Percentiles rank a stretch among this genome's conserved stretches.
Evolutionary conservation across 2,797 vertebrate species (phyloP).

Genomic region (Lates japonicus): DNA sequence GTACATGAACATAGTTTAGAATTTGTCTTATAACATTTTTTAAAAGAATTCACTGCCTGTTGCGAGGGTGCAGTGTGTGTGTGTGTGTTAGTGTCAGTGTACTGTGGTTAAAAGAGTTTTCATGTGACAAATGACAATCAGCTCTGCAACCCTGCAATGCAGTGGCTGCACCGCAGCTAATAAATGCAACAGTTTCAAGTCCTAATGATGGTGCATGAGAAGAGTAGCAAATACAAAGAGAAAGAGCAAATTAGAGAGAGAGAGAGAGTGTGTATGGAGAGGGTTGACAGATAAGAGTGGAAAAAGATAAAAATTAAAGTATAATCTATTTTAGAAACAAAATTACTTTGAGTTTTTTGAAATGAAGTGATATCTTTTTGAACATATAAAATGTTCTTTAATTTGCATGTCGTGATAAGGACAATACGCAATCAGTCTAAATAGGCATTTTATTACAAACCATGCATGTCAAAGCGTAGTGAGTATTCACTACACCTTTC

Average conservation of each 20-base stretch:
- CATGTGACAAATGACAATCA: conserved; percentile 33
- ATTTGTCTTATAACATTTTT: conserved; percentile 24
- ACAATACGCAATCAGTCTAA: conserved; percentile 3
- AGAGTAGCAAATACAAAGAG: conserved; percentile 17
- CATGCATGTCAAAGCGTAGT: conserved; percentile 3
- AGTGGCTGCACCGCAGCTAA: conserved; percentile 37
- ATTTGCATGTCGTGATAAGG: neutral
- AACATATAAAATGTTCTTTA: conserved; percentile 12
- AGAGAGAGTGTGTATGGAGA: neutral
- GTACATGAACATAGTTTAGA: conserved; percentile 17
- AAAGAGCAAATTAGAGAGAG: conserved; percentile 24
- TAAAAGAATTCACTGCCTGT: neutral
- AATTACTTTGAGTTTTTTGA: conserved; percentile 9
- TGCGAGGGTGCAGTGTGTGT: neutral
- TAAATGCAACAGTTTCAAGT: conserved; percentile 38
- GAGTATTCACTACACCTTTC: conserved; percentile 1
- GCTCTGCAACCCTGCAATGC: conserved; percentile 42
- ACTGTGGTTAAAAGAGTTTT: conserved; percentile 35
- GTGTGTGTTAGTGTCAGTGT: neutral
- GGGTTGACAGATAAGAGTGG: conserved; percentile 32
- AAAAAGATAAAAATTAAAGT: conserved; percentile 25
- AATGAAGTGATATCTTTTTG: conserved; percentile 32
- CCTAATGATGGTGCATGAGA: conserved; percentile 25
- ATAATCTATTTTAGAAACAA: conserved; percentile 21
- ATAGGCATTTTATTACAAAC: conserved; percentile 2